phyloP scores from a whole-genome alignment of 1,140 invertebrate species.

The Euura lappo region DNA sequence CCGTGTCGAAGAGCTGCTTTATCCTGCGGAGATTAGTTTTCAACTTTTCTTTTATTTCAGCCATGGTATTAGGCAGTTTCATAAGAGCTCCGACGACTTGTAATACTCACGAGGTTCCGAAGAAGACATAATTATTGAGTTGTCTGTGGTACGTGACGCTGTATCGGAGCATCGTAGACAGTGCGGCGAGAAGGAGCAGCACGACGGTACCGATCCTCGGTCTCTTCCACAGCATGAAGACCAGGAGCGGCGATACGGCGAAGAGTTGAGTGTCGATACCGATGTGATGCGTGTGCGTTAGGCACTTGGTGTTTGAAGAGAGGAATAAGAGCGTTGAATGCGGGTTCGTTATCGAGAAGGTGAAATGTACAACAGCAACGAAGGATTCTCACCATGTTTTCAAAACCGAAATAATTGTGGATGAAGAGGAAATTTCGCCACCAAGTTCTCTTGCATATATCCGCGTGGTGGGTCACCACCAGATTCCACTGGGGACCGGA shows the following conservation, averaged over 20 bases:
- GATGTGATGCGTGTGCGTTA: constrained; percentile 76
- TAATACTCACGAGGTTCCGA: constrained; percentile 76
- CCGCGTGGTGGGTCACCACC: constrained; percentile 67
- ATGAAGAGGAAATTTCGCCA: constrained; percentile 70
- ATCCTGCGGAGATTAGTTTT: constrained; percentile 56
- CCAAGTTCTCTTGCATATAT: constrained; percentile 68
- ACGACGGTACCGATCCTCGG: constrained; percentile 63
- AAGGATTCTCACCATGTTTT: constrained; percentile 62
- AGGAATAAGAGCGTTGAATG: constrained; percentile 19
- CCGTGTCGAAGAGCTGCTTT: constrained; percentile 69
- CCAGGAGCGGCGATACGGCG: constrained; percentile 72
- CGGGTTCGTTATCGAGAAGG: not conserved
- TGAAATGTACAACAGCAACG: constrained; percentile 15
- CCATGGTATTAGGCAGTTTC: too few species aligned
- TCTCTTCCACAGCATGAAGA: constrained; percentile 70
- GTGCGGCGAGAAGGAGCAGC: constrained; percentile 59
- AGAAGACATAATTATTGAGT: constrained; percentile 75
- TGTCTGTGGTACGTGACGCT: constrained; percentile 68
- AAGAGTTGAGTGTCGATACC: constrained; percentile 88
- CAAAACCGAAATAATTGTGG: constrained; percentile 72
- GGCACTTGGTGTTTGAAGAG: constrained; percentile 68
- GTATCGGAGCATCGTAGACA: constrained; percentile 71
- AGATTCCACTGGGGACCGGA: constrained; percentile 72
- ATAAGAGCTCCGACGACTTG: too few species aligned
- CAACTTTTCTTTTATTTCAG: too few species aligned